Evolutionary conservation across 2,797 vertebrate species (phyloP).

Genomic region (Oophaga sylvatica): DNA sequence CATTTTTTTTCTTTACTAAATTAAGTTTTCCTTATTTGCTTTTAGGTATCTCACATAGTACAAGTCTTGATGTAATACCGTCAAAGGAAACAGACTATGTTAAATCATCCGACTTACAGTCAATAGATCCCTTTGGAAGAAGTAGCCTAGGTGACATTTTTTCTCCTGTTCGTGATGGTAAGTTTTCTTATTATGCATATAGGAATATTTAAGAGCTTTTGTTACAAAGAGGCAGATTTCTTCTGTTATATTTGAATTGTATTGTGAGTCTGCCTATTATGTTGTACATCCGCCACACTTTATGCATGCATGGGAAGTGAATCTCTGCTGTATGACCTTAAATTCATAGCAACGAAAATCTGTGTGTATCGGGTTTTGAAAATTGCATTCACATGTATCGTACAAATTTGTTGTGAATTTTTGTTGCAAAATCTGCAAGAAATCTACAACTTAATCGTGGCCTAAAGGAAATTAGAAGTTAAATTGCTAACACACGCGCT

Average conservation of each 20-base stretch:
- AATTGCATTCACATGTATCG: neutral
- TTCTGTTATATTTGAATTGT: neutral
- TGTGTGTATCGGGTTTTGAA: neutral
- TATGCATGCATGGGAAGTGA: no score
- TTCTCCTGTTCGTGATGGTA: constrained; percentile 88
- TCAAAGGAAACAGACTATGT: constrained; percentile 83
- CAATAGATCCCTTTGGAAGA: constrained; percentile 75
- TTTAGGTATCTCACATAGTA: constrained; percentile 73
- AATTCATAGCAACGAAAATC: neutral
- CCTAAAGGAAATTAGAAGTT: neutral
- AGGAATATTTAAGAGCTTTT: no score
- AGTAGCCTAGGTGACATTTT: constrained; percentile 92
- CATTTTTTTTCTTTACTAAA: neutral
- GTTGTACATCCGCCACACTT: no score
- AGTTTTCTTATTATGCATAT: constrained; percentile 51
- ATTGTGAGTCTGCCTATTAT: neutral
- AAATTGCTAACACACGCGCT: neutral
- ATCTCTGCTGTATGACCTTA: neutral
- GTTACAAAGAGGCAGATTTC: no score
- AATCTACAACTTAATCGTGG: neutral
- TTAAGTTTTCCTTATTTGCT: neutral
- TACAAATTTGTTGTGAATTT: neutral
- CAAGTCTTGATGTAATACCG: constrained; percentile 74
- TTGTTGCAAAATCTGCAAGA: neutral
- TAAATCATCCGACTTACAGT: constrained; percentile 72